Evolutionary conservation across 2,888 invertebrate species (phyloP).

Genomic region (Blastobasis lacticolella): DNA sequence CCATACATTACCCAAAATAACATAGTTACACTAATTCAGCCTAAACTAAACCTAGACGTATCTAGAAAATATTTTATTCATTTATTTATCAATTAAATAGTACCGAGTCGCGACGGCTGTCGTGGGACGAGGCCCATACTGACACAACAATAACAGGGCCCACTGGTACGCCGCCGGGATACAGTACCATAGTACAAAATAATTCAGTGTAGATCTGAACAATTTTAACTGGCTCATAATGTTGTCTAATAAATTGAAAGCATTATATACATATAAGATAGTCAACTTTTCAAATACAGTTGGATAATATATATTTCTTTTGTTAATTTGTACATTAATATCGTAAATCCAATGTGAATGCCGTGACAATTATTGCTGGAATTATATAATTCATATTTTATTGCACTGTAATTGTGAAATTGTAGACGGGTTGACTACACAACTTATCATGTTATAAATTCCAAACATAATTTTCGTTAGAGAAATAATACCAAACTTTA

Average conservation of each 20-base stretch:
- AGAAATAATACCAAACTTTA: too few relatives aligned
- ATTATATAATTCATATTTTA: too few relatives aligned
- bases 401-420: too few relatives aligned
- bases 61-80: conserved; percentile 37
- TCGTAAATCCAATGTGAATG: too few relatives aligned
- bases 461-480: too few relatives aligned
- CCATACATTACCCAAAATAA: conserved; percentile 54
- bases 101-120: background rate
- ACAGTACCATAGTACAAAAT: background rate
- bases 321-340: background rate
- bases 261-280: conserved; percentile 69
- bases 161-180: too few relatives aligned
- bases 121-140: background rate
- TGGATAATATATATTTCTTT: conserved; percentile 9
- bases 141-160: background rate
- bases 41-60: conserved; percentile 61
- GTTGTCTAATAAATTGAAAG: conserved; percentile 29
- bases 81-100: conserved; percentile 14
- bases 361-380: too few relatives aligned
- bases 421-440: too few relatives aligned
- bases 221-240: conserved; percentile 36
- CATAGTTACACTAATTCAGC: conserved; percentile 51
- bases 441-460: too few relatives aligned
- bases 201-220: conserved; percentile 24
- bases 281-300: conserved; percentile 21